Evolutionary conservation across 2,888 invertebrate genomes (phyloP), one percentile per base, ranked within the genome.

Genomic region (Drosophila pseudotakahashii): DNA sequence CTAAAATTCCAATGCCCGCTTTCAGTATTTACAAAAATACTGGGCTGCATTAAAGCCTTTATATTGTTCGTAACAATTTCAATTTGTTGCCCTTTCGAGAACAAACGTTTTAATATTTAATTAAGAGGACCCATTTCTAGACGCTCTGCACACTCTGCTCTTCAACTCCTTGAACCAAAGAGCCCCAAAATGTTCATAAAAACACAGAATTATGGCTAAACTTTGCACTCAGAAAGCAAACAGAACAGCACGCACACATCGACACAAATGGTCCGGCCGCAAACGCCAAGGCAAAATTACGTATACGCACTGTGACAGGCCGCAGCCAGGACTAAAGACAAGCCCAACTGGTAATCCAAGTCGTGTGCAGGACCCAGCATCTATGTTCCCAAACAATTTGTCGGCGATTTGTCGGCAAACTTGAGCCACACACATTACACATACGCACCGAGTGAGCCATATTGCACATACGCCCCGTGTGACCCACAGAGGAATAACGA

Each of bases 301-400:
- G 78, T 73, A 75, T 73, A 82, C 70, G 76, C 53, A 72, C 26
- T 34, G 66, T 52, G 34, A 53, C 34, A 61, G 7, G 30, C 11
- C 10, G 39, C 23, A 57, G 51, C 59, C 34, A 68, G 45, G 13
- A 68, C 48, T 44, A 52, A 57, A 58, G 64, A 74, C 71, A 63
- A 63, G 68, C 69, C 69, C 81, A 83, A 74, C 67, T 72, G 50
- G 69, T 83, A 87, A 87, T 81, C 81, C 78, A 72, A 87, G 70
- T 78, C 69, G 67, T 77, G 66, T 45, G 52, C 50, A 32, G 36
- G 36, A 44, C 19, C 16, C 26, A 39, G 47, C 47, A 42, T 37
- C 32, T 16, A 42, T 69, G 64, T 61, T 70, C 73, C 76, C 62
- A 73, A 84, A 73, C 81, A 81, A 87, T 87, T 81, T 81, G 81